phyloP scores from a whole-genome alignment of 2,888 invertebrate genomes.

The Ctena decussata region DNA sequence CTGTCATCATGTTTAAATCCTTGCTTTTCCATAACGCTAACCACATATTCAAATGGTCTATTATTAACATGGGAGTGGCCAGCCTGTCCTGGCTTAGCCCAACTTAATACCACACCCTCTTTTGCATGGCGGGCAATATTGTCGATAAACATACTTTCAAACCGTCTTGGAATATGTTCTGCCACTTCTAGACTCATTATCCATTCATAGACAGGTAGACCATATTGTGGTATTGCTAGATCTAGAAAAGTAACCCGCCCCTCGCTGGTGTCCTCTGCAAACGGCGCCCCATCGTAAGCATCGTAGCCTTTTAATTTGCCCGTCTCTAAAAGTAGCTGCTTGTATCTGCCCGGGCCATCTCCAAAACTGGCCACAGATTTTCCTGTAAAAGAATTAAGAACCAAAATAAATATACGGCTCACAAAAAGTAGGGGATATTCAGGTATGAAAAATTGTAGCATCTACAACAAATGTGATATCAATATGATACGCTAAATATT shows the following conservation, averaged over 20 bases:
- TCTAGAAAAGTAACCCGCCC: slow-evolving; percentile 69
- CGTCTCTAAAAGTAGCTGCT: background rate
- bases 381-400: too few species aligned
- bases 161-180: slow-evolving; percentile 70
- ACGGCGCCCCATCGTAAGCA: slow-evolving; percentile 73
- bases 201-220: slow-evolving; percentile 70
- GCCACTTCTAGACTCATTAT: slow-evolving; percentile 71
- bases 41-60: slow-evolving; percentile 55
- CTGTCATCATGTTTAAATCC: slow-evolving; percentile 51
- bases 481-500: too few species aligned
- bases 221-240: slow-evolving; percentile 71
- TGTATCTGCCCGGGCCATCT: background rate
- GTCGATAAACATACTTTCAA: slow-evolving; percentile 65
- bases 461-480: too few species aligned
- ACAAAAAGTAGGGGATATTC: too few species aligned
- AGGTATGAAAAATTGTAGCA: too few species aligned
- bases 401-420: too few species aligned
- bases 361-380: background rate
- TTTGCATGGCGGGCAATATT: slow-evolving; percentile 66
- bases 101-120: slow-evolving; percentile 69
- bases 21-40: slow-evolving; percentile 39
- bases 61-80: slow-evolving; percentile 67
- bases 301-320: slow-evolving; percentile 42
- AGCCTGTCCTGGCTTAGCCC: slow-evolving; percentile 72
- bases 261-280: slow-evolving; percentile 59